Evolutionary conservation across 2,888 invertebrate genomes (phyloP).

Genomic region (Calameuta filiformis): DNA sequence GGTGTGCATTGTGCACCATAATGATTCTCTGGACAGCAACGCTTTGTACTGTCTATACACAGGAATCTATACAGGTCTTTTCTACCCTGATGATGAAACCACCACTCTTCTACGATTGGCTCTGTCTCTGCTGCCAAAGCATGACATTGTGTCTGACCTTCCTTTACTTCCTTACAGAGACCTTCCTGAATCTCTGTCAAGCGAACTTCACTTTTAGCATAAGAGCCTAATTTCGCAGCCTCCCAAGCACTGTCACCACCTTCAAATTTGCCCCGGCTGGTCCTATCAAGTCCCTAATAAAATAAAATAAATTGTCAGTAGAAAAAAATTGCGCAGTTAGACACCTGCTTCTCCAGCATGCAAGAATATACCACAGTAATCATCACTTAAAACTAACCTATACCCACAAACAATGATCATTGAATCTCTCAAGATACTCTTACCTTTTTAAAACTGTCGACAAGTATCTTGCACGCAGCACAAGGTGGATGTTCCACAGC

Average conservation of each 20-base stretch:
- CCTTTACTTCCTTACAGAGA: constrained; percentile 80
- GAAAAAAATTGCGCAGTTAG: background rate
- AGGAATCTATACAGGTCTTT: constrained; percentile 78
- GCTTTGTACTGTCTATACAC: constrained; percentile 80
- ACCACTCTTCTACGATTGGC: constrained; percentile 87
- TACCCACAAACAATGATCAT: background rate
- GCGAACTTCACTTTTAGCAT: constrained; percentile 88
- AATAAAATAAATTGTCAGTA: constrained; percentile 54
- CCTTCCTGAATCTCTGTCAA: constrained; percentile 91
- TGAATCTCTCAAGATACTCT: constrained; percentile 16
- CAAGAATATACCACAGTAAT: background rate
- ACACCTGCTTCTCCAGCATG: background rate
- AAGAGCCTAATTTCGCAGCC: constrained; percentile 84
- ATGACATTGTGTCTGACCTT: constrained; percentile 84
- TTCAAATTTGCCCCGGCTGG: constrained; percentile 88
- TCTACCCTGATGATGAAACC: constrained; percentile 76
- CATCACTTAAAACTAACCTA: background rate
- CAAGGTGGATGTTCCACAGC: constrained; percentile 77
- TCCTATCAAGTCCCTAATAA: constrained; percentile 79
- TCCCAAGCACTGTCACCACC: constrained; percentile 96
- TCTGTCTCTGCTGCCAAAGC: constrained; percentile 87
- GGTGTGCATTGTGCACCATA: constrained; percentile 85
- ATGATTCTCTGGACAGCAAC: constrained; percentile 88
- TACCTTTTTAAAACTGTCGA: constrained; percentile 79
- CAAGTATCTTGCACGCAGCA: constrained; percentile 79